Evolutionary conservation across 2,797 vertebrate genomes (phyloP), one percentile per base, ranked within the genome.

Genomic region (Parotocinclus haroldoi): DNA sequence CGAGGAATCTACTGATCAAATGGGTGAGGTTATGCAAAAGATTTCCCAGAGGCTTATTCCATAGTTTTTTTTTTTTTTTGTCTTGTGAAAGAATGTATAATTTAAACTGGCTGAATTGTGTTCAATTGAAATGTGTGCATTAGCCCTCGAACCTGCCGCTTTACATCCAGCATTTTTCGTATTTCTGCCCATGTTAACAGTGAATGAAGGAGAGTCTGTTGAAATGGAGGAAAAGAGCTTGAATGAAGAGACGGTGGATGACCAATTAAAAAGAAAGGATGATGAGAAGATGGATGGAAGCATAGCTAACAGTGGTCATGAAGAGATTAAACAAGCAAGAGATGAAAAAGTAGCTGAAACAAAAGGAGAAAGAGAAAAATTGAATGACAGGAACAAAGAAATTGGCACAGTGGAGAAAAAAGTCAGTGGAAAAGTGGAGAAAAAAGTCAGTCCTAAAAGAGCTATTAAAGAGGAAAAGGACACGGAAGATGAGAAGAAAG

Each of bases 381-480:
- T 62, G 50, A 66, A 76, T 53, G 13, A 7, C 1, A 50, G 50
- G 55, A 55, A 71, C 19, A 68, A 82, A 58, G 71, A 7, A 54
- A 61, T 17, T 17, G 61, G 65, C 60, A 49, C 46, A 56, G 68
- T 64, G 16, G 42, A 39, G 18, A 53, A 54, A 37, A 38, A 46
- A 42, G n/a, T 16, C 17, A 16, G 63, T 69, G 61, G 65, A 62
- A 49, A 49, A 56, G 68, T 64, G 16, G 42, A 39, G 18, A 53
- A 54, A 37, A 38, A 46, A 42, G n/a, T 16, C 17, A 16, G 63
- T 69, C 18, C 37, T 16, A 19, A 84, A 75, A 60, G 67, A 63
- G 59, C 55, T 11, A 78, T 81, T 63, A 81, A 83, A 69, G 81
- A 78, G 72, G 78, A 84, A 78, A 84, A 82, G 73, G 74, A 79